These are phyloP conservation scores for Cettia cetti DNA, from an alignment of 2,113 vertebrate genomes.

Conservation along the genomic window DNA sequence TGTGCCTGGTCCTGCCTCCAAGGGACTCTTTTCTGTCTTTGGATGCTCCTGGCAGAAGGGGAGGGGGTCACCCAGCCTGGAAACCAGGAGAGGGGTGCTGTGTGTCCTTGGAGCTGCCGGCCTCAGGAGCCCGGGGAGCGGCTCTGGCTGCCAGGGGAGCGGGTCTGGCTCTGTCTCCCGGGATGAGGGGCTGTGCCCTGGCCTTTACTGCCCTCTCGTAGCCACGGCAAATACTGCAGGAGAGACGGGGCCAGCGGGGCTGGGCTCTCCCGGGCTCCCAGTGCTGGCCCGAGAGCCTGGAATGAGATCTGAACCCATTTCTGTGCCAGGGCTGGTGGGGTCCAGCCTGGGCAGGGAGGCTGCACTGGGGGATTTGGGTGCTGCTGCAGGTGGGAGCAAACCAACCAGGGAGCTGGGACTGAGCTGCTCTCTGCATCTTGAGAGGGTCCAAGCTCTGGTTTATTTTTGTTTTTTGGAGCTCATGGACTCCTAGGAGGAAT, in stretches of 20 bases:
- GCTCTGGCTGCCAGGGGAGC: fast-evolving
- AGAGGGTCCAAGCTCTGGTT: background rate
- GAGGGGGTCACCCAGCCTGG: background rate
- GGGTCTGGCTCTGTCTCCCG: background rate
- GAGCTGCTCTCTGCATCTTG: background rate
- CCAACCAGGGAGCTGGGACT: background rate
- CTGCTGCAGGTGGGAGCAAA: background rate
- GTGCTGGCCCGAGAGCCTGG: background rate
- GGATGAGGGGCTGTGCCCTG: background rate
- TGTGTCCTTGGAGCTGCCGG: fast-evolving
- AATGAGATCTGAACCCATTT: fast-evolving
- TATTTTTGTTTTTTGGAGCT: background rate
- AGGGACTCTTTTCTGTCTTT: background rate
- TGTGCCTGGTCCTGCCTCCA: background rate
- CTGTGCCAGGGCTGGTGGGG: background rate
- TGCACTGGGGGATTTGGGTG: background rate
- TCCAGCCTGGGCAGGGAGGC: background rate
- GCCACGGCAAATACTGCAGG: background rate
- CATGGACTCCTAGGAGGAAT: background rate
- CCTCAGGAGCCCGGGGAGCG: fast-evolving
- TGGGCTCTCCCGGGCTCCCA: background rate
- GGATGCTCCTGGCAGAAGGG: background rate
- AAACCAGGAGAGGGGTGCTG: background rate
- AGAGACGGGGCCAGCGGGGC: background rate
- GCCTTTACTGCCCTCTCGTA: constrained; percentile 48